Percentiles rank a stretch among this genome's conserved stretches.
phyloP scores from a whole-genome alignment of 2,888 invertebrate genomes.

The Orchesellides sinensis region DNA sequence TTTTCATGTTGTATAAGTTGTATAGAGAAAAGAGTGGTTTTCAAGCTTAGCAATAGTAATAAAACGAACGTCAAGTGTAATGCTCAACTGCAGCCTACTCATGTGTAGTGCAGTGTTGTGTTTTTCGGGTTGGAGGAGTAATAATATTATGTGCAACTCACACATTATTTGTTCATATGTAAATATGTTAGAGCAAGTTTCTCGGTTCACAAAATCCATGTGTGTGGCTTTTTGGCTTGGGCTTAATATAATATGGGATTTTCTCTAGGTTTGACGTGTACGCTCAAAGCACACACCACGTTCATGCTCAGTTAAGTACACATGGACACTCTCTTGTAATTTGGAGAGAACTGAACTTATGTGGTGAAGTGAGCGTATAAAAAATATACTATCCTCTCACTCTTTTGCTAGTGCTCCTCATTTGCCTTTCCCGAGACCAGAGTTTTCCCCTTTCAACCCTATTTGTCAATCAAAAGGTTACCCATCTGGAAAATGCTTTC shows the following conservation, averaged over 20 bases:
- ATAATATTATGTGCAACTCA: neutral
- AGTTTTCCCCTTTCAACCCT: slow-evolving; percentile 41
- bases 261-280: too few relatives aligned
- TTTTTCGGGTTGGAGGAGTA: neutral
- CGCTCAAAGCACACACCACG: too few relatives aligned
- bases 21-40: too few relatives aligned
- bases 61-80: neutral
- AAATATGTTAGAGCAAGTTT: neutral
- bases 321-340: neutral
- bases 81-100: slow-evolving; percentile 31
- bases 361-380: neutral
- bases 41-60: too few relatives aligned
- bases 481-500: slow-evolving; percentile 68
- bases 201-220: neutral
- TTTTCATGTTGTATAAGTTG: slow-evolving; percentile 8
- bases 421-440: slow-evolving; percentile 26
- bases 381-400: neutral
- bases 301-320: neutral
- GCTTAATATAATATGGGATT: too few relatives aligned
- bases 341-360: neutral
- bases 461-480: slow-evolving; percentile 67
- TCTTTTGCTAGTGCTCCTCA: slow-evolving; percentile 23
- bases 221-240: slow-evolving; percentile 27
- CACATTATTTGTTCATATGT: neutral
- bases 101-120: too few relatives aligned